Conservation (phyloP, 2,113 vertebrate genomes). For the Chitala chitala region DNA sequence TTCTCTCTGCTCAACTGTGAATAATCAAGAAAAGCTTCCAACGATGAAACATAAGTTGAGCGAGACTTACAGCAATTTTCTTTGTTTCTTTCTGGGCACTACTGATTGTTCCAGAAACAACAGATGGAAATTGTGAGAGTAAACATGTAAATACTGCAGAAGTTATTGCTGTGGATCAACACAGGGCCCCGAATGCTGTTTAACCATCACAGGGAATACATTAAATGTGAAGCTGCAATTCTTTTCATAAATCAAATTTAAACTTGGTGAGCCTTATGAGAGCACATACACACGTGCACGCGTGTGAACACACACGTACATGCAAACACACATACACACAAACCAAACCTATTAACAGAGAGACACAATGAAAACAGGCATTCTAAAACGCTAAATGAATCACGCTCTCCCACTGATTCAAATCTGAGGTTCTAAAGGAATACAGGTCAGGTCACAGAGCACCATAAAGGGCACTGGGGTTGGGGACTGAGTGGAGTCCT, state of each 20-base stretch:
- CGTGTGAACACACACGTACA: conserved; percentile 1
- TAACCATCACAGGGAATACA: conserved; percentile 44
- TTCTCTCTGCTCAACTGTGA: conserved; percentile 26
- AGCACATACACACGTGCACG: conserved; percentile 21
- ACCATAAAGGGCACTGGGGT: too few relatives aligned
- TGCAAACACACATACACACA: conserved; percentile 31
- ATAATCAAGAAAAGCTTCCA: conserved; percentile 67
- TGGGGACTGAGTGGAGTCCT: neutral
- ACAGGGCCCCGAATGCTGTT: conserved; percentile 40
- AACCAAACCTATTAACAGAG: too few relatives aligned
- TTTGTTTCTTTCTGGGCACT: conserved; percentile 45
- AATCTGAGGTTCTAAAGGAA: neutral
- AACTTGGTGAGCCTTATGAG: conserved; percentile 52
- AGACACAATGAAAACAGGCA: neutral
- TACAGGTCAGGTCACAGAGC: too few relatives aligned
- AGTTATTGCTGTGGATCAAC: conserved; percentile 45
- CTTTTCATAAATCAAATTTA: conserved; percentile 32
- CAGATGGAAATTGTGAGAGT: conserved; percentile 70
- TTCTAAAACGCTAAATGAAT: neutral
- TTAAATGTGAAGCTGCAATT: conserved; percentile 48
- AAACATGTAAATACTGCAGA: conserved; percentile 68
- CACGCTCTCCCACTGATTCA: conserved; percentile 1
- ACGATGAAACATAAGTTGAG: conserved; percentile 66
- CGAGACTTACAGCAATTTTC: conserved; percentile 49
- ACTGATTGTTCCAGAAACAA: conserved; percentile 71